Evolutionary conservation across 2,888 invertebrate species (phyloP).

Genomic region (Cordilura impudica): DNA sequence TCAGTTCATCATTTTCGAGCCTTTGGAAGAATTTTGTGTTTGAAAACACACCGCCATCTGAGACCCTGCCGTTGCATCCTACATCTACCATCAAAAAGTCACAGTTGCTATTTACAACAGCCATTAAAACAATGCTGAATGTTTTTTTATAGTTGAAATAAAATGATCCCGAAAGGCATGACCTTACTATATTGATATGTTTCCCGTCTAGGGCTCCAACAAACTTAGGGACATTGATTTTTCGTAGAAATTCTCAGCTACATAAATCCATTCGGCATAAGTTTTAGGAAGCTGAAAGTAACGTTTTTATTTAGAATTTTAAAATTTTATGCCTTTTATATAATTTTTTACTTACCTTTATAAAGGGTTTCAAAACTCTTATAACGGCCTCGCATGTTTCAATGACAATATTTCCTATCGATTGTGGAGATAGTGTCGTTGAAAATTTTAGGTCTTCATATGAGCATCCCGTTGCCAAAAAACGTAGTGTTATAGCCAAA

Average conservation of each 20-base stretch:
- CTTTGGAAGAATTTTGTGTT: too few relatives aligned
- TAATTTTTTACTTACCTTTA: too few relatives aligned
- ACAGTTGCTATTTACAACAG: slow-evolving; percentile 30
- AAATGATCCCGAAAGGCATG: slow-evolving; percentile 13
- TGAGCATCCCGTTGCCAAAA: slow-evolving; percentile 5
- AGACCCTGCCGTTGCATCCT: slow-evolving; percentile 28
- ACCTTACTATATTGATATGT: slow-evolving; percentile 2
- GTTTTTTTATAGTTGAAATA: slow-evolving; percentile 45
- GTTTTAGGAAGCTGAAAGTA: too few relatives aligned
- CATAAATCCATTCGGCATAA: too few relatives aligned
- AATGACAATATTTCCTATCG: too few relatives aligned
- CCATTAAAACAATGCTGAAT: slow-evolving; percentile 36
- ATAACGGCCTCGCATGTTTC: too few relatives aligned
- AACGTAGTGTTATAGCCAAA: slow-evolving; percentile 5
- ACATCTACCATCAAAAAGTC: slow-evolving; percentile 16
- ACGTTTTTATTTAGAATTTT: too few relatives aligned
- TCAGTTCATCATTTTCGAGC: background rate
- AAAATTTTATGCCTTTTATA: too few relatives aligned
- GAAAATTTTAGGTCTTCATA: background rate
- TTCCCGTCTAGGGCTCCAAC: slow-evolving; percentile 40
- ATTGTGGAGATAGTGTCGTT: too few relatives aligned
- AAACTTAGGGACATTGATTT: slow-evolving; percentile 50
- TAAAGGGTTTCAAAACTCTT: too few relatives aligned
- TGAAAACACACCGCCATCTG: slow-evolving; percentile 30
- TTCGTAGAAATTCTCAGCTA: too few relatives aligned